Base-by-base conservation (phyloP, 2,888 invertebrate genomes). In the Cenopis cana region DNA sequence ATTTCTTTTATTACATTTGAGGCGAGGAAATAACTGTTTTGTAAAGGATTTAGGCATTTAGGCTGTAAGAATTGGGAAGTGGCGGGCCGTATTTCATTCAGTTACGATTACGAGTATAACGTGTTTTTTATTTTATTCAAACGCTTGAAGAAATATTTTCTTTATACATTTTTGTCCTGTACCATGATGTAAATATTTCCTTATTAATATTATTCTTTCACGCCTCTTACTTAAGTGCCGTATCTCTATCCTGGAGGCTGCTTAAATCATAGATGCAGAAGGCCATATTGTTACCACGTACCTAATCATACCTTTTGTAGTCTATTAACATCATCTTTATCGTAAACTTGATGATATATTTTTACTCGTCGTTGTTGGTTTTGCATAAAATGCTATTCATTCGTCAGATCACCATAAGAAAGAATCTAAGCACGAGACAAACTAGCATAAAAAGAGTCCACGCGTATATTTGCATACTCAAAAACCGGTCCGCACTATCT, bases 361-460 rank as follows among this genome's bases (percentile, higher is more conserved):
- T 46, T 46, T 12, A 18, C 18, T 17, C n/a, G 55, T n/a, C 55
- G 14, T 24, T 38, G 33, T 5, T 33, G 33, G 33, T 52, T 17
- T n/a, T 33, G 33, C 33, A 50, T 11, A 12, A 29, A 52, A 8
- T 50, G 54, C 41, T n/a, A 50, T 20, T 3, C 29, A 29, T 12
- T 50, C 20, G 75, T 75, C 76, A 77, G 79, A 87, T 88, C 86
- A 84, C 76, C 89, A 88, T 88, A 85, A 86, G 85, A 88, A 89
- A 85, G 84, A 82, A 79, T 75, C 83, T 80, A 82, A 83, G 84
- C 85, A 84, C 85, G 83, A 85, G 83, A 82, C 84, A 77, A 80
- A 82, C 92, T 91, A 89, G 87, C 92, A 92, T 92, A 91, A 87
- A 89, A 92, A 87, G 52, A 88, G 89, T 89, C 89, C 93, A 91